Evolutionary conservation across 2,113 vertebrate genomes (phyloP).

Genomic region (Capreolus pygargus): DNA sequence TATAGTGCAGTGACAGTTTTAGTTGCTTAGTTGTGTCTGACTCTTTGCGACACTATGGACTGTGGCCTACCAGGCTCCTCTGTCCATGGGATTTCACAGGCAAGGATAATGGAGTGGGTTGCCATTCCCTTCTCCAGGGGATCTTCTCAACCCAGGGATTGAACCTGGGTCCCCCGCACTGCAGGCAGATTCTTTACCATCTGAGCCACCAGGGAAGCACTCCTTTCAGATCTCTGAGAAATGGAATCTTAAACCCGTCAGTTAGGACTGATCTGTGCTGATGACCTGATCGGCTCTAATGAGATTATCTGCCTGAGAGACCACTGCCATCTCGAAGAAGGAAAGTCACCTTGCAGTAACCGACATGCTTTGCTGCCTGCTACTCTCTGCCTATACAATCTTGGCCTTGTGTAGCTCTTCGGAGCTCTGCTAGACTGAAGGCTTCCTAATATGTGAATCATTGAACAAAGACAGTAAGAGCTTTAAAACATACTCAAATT

Average conservation of each 20-base stretch:
- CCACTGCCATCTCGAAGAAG: not conserved
- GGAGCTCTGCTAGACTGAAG: not conserved
- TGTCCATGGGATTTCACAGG: not conserved
- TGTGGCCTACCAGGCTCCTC: not conserved
- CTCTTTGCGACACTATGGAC: not conserved
- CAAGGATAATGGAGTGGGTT: not conserved
- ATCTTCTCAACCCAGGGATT: not conserved
- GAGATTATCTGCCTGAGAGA: not conserved
- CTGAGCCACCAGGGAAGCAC: not conserved
- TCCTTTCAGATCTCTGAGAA: not conserved
- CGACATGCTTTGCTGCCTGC: not conserved
- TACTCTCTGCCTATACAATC: not conserved
- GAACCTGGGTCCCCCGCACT: not conserved
- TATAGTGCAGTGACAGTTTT: not conserved
- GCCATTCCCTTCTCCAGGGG: not conserved
- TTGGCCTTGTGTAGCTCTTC: not conserved
- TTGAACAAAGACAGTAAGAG: not conserved
- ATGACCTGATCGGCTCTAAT: not conserved
- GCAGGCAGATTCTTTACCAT: not conserved
- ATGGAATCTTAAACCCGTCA: not conserved
- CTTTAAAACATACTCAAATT: not conserved
- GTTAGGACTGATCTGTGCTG: not conserved
- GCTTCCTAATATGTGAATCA: not conserved
- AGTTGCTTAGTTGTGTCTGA: not conserved
- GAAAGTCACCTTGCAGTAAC: not conserved